Percentiles rank a stretch among this genome's conserved stretches.
phyloP scores from a whole-genome alignment of 2,113 vertebrate species.

The Cervus canadensis region DNA sequence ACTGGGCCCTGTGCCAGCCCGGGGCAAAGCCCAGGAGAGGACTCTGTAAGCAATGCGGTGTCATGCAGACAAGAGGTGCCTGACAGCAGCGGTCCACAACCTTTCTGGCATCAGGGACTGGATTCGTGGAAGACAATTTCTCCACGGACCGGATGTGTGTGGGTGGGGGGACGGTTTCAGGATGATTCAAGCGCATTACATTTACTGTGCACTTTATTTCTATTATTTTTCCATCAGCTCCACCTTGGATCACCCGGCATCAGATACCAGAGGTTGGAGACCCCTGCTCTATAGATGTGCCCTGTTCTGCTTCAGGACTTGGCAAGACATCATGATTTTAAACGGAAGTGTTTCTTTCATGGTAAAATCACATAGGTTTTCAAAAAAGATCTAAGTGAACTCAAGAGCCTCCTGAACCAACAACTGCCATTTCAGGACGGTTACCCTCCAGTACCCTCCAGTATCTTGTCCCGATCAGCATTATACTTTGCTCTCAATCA shows the following conservation, averaged over 20 bases:
- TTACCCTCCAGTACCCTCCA: not conserved
- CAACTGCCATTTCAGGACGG: not conserved
- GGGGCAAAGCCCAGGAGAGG: not conserved
- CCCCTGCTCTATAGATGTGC: not conserved
- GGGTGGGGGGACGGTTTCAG: fast-evolving
- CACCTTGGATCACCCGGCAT: not conserved
- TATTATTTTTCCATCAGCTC: not conserved
- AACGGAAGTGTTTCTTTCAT: not conserved
- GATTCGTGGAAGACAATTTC: not conserved
- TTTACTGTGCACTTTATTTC: not conserved
- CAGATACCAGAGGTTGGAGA: not conserved
- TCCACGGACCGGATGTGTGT: not conserved
- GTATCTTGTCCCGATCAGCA: not conserved
- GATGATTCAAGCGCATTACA: not conserved
- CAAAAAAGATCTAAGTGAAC: not conserved
- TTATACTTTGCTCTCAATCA: not conserved
- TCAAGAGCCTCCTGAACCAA: not conserved
- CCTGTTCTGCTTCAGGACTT: not conserved
- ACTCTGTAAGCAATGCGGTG: not conserved
- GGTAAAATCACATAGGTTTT: not conserved
- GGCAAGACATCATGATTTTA: not conserved
- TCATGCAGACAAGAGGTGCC: not conserved
- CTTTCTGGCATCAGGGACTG: not conserved
- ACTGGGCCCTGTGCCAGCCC: fast-evolving
- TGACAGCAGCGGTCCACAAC: not conserved